Evolutionary conservation across 2,888 invertebrate species (phyloP).

Genomic region (Dryococelus australis): DNA sequence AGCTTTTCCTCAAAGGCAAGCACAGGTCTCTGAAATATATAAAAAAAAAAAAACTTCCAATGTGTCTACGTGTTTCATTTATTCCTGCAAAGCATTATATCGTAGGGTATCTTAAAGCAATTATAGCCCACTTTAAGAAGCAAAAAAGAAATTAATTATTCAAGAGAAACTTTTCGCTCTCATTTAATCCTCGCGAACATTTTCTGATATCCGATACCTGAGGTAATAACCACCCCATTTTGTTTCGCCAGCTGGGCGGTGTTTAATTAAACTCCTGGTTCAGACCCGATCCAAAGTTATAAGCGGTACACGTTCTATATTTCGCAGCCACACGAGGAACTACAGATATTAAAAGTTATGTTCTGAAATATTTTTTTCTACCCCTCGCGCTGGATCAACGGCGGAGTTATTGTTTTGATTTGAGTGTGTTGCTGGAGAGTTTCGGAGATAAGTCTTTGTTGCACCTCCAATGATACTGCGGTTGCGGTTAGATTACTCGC

Average conservation of each 20-base stretch:
- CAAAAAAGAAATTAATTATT: background rate
- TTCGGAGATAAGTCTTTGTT: too few species aligned
- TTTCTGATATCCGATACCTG: slow-evolving; percentile 3
- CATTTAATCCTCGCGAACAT: background rate
- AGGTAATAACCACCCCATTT: background rate
- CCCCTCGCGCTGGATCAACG: background rate
- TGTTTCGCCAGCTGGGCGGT: background rate
- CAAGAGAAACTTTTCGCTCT: background rate
- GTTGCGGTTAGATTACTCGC: too few species aligned
- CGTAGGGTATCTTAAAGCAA: background rate
- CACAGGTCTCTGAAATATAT: too few species aligned
- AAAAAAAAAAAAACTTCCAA: too few species aligned
- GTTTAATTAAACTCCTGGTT: background rate
- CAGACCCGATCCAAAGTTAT: background rate
- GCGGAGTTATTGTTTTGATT: too few species aligned
- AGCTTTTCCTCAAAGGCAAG: too few species aligned
- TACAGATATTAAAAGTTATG: background rate
- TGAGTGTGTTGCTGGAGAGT: too few species aligned
- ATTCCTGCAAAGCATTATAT: too few species aligned
- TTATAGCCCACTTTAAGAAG: background rate
- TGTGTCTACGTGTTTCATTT: too few species aligned
- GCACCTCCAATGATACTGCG: too few species aligned
- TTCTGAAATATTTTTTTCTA: background rate
- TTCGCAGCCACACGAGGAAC: background rate
- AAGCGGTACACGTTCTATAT: background rate